Conservation (phyloP, 2,888 invertebrate species). For the Crioceris asparagi region DNA sequence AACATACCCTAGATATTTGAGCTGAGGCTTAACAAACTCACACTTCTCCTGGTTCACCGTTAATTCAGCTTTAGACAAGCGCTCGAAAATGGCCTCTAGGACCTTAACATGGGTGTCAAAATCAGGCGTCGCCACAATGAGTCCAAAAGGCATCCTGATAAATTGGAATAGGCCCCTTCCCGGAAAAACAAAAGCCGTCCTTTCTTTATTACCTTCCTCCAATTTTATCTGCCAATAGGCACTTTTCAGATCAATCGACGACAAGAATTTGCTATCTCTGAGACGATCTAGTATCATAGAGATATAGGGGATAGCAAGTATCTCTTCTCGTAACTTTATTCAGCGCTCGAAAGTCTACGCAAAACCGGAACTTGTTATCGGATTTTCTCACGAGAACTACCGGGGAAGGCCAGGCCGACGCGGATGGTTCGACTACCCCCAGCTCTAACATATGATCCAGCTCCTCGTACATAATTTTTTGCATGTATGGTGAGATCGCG, state of each 20-base stretch:
- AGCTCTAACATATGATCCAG: too few relatives aligned
- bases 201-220: too few relatives aligned
- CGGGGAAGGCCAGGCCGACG: too few relatives aligned
- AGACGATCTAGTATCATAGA: slow-evolving; percentile 7
- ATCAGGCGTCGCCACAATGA: slow-evolving; percentile 2
- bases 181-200: slow-evolving; percentile 3
- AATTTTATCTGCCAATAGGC: too few relatives aligned
- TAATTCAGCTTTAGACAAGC: slow-evolving; percentile 6
- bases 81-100: slow-evolving; percentile 3
- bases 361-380: neutral
- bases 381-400: neutral
- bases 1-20: slow-evolving; percentile 11
- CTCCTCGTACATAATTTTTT: too few relatives aligned
- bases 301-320: slow-evolving; percentile 9
- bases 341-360: neutral
- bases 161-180: slow-evolving; percentile 1
- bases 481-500: too few relatives aligned
- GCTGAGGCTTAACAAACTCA: slow-evolving; percentile 10
- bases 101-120: slow-evolving; percentile 4
- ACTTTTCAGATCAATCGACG: too few relatives aligned
- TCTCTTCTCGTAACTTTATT: slow-evolving; percentile 9
- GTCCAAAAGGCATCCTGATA: neutral
- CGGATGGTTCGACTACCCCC: too few relatives aligned
- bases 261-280: neutral
- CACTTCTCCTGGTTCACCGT: slow-evolving; percentile 13